These are phyloP conservation scores for Labia minor DNA, from an alignment of 2,888 invertebrate genomes.

Conservation along the genomic window DNA sequence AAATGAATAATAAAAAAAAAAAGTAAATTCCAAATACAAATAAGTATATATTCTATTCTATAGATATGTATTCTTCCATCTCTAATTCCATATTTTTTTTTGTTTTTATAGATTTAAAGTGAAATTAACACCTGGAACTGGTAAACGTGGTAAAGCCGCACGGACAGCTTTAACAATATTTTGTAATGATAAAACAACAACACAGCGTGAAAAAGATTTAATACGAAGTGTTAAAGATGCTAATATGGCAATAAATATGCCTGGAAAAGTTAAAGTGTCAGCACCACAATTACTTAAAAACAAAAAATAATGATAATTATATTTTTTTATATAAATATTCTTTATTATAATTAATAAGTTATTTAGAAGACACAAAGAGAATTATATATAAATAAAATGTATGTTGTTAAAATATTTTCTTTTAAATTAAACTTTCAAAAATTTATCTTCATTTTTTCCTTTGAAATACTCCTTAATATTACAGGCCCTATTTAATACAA, in stretches of 20 bases:
- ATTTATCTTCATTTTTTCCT: not conserved
- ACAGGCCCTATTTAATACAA: no score
- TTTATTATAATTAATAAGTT: not conserved
- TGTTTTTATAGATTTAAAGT: slow-evolving; percentile 68
- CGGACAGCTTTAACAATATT: slow-evolving; percentile 86
- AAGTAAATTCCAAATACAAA: no score
- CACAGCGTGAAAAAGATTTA: slow-evolving; percentile 74
- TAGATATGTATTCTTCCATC: no score
- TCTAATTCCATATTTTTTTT: no score
- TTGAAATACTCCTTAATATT: no score
- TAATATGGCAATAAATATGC: slow-evolving; percentile 83
- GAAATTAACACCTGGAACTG: slow-evolving; percentile 87
- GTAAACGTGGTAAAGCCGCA: slow-evolving; percentile 89
- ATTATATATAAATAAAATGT: not conserved
- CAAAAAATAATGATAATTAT: not conserved
- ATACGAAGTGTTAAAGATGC: slow-evolving; percentile 88
- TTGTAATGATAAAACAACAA: slow-evolving; percentile 63
- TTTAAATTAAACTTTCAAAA: not conserved
- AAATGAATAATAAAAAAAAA: no score
- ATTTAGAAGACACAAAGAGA: not conserved
- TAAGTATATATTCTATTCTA: no score
- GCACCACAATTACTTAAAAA: slow-evolving; percentile 57
- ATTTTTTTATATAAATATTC: no score
- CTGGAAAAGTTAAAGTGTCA: slow-evolving; percentile 92
- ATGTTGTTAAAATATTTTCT: not conserved